Conservation (phyloP, 2,113 vertebrate genomes). For the Anas platyrhynchos region DNA sequence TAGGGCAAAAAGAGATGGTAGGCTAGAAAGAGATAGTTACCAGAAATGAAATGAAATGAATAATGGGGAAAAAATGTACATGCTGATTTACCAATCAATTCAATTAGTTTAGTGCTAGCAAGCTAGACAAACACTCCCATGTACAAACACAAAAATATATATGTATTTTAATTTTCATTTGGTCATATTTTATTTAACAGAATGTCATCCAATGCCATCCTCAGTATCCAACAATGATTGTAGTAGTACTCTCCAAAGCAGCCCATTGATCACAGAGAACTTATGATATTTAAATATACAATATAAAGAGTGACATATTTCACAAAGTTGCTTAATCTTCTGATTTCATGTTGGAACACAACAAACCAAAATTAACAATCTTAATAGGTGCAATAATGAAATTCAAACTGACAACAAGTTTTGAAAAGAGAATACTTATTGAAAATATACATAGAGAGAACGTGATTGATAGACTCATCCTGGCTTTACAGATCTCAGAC, state of each 20-base stretch:
- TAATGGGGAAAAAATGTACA: no score
- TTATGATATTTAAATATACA: slow-evolving; percentile 47
- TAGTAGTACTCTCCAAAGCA: slow-evolving; percentile 45
- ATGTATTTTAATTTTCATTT: slow-evolving; percentile 66
- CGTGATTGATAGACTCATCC: slow-evolving; percentile 35
- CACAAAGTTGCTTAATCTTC: slow-evolving; percentile 34
- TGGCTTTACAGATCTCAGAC: slow-evolving; percentile 55
- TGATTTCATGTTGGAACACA: slow-evolving; percentile 21
- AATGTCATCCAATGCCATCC: slow-evolving; percentile 21
- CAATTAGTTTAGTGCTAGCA: not conserved
- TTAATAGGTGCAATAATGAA: slow-evolving; percentile 26
- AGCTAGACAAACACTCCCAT: slow-evolving; percentile 19
- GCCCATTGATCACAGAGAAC: slow-evolving; percentile 39
- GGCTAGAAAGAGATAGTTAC: not conserved
- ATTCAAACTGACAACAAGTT: slow-evolving; percentile 9
- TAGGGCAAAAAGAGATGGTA: not conserved
- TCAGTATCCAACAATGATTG: slow-evolving; percentile 53
- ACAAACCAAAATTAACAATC: slow-evolving; percentile 23
- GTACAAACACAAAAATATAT: slow-evolving; percentile 58
- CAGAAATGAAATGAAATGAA: not conserved
- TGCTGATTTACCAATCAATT: not conserved
- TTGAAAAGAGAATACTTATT: slow-evolving; percentile 26
- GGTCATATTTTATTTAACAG: slow-evolving; percentile 71
- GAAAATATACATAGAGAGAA: slow-evolving; percentile 34
- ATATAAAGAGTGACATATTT: slow-evolving; percentile 40